Conservation (phyloP, 2,888 invertebrate species). For the Pristionchus arcanus region DNA sequence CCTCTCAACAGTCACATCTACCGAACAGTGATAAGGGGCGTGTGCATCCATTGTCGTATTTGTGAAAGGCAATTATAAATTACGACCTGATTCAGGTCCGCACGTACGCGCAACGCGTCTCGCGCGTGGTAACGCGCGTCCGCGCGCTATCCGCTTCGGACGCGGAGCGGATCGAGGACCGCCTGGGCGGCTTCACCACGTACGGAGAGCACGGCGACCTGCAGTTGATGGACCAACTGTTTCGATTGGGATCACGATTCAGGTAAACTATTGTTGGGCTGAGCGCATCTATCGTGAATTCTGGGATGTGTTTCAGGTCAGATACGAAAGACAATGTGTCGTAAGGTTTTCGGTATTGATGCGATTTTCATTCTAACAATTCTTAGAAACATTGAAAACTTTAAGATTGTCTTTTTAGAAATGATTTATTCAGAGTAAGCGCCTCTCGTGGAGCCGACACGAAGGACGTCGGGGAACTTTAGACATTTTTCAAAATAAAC, state of each 20-base stretch:
- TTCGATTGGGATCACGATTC: background rate
- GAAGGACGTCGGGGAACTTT: background rate
- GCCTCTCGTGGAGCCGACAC: background rate
- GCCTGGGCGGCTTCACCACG: background rate
- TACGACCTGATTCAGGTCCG: background rate
- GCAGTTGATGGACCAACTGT: background rate
- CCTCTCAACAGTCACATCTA: too few species aligned
- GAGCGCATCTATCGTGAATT: too few species aligned
- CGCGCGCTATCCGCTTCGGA: background rate
- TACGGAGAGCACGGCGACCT: background rate
- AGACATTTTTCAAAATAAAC: too few species aligned
- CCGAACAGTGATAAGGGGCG: too few species aligned
- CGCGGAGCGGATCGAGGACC: background rate
- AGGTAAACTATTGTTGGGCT: too few species aligned
- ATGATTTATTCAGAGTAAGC: constrained; percentile 3
- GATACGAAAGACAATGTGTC: too few species aligned
- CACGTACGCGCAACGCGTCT: background rate
- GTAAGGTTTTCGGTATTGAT: too few species aligned
- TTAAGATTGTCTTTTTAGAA: too few species aligned
- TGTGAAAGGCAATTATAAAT: background rate
- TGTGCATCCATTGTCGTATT: too few species aligned
- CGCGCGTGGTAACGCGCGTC: background rate
- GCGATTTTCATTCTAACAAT: too few species aligned
- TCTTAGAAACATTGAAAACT: too few species aligned
- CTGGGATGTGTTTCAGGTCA: too few species aligned